Evolutionary conservation across 2,797 vertebrate species (phyloP).

Genomic region (Carcharodon carcharias): DNA sequence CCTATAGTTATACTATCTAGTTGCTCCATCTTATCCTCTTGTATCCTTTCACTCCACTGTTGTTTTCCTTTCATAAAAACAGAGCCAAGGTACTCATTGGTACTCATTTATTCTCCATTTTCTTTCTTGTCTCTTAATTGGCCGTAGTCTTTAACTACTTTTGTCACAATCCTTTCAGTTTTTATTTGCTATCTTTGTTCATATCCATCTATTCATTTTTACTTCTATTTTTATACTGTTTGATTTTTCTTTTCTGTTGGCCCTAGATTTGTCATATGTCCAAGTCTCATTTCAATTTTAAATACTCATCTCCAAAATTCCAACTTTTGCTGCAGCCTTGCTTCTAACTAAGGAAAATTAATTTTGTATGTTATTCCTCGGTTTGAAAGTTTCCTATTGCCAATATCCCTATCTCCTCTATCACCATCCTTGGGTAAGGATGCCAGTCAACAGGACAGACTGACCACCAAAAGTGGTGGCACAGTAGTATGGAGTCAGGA

Average conservation of each 20-base stretch:
- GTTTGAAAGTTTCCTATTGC: neutral
- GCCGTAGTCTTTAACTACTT: neutral
- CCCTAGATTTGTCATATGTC: neutral
- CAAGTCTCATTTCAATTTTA: neutral
- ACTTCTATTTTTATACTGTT: neutral
- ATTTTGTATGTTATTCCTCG: neutral
- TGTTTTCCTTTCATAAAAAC: neutral
- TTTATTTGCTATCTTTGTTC: neutral
- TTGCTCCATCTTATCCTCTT: neutral
- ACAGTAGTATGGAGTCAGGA: neutral
- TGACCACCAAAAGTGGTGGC: too few species aligned
- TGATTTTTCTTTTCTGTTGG: neutral
- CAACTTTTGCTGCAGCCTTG: neutral
- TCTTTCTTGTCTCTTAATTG: neutral
- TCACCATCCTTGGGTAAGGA: neutral
- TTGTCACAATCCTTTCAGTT: conserved; percentile 24
- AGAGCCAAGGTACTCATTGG: neutral
- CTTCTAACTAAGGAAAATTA: neutral
- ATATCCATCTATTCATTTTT: neutral
- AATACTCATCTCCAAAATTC: neutral
- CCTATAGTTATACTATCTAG: neutral
- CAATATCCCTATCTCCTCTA: neutral
- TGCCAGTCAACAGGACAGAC: neutral
- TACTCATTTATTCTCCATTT: neutral
- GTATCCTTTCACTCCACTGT: neutral